A percentile compares a stretch with the other conserved stretches of the same genome.
phyloP scores from a whole-genome alignment of 2,113 vertebrate genomes.

The Protobothrops flavoviridis region DNA sequence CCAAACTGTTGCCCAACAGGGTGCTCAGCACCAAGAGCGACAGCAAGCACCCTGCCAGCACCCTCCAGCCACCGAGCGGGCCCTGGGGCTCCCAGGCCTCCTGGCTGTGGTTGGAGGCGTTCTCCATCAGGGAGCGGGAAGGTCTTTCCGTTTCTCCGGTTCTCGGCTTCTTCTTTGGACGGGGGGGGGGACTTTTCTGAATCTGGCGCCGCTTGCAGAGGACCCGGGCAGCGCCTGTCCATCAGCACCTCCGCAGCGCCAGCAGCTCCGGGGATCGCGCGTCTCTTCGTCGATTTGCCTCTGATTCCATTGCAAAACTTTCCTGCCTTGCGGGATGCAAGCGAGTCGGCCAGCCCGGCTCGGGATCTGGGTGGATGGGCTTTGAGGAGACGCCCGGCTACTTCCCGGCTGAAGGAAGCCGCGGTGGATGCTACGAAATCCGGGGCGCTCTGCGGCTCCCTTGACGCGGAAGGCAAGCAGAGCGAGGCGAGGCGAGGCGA shows the following conservation, averaged over 20 bases:
- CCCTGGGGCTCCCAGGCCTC: background rate
- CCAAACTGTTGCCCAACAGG: constrained; percentile 75
- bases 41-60: constrained; percentile 73
- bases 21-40: constrained; percentile 77
- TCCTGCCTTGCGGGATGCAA: background rate
- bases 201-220: background rate
- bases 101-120: background rate
- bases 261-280: background rate
- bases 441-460: too few species aligned
- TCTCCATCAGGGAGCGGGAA: constrained; percentile 8
- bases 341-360: too few species aligned
- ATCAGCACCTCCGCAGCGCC: too few species aligned
- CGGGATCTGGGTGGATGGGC: background rate
- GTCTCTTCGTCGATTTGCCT: accelerated
- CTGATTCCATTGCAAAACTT: background rate
- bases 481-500: too few species aligned
- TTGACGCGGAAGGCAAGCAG: too few species aligned
- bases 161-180: background rate
- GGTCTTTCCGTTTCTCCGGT: background rate
- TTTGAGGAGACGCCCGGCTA: background rate
- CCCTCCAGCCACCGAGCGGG: constrained; percentile 34
- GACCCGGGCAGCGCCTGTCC: background rate
- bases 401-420: background rate
- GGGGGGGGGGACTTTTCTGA: too few species aligned
- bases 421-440: background rate